Base-by-base conservation (phyloP, 2,888 invertebrate species). In the Trissolcus brochymenae region DNA sequence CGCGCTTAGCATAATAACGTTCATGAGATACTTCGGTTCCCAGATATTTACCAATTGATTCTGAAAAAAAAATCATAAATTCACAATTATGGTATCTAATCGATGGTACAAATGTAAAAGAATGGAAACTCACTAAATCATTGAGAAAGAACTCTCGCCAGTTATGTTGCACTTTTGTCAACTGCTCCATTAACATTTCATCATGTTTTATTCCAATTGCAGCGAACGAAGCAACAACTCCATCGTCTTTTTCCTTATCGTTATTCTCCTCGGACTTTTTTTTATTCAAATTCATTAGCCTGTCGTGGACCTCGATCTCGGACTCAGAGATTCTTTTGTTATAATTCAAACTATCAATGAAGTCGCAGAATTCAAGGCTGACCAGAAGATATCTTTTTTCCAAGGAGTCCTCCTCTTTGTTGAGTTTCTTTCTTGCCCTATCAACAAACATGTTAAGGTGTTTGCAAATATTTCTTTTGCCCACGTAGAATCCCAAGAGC, bases 141-240 rank as follows among this genome's bases (percentile, higher is more conserved):
- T 64, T 40, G 2, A 82, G 54, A 4, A 84, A 79, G 17, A 67
- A 82, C 14, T 80, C 70, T 4, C 79, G 81, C 87, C 87, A 89
- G n/a, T 79, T 81, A 6, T 80, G 70, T 9, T 85, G 53, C 9
- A 84, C 71, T 7, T 62, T 56, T 21, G 81, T 64, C 19, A 88
- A 72, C 57, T 76, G 73, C 13, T 53, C 53, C 64, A 80, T 79
- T 13, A 86, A 71, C 14, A 76, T 79, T 1, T 72, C 70, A 57
- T 87, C 85, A 43, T 84, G 82, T n/a, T 79, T 81, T 13, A 87
- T 80, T 61, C 84, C 86, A 55, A 88, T 86, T 54, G 82, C 83
- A 3, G 78, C 82, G 73, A 86, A 88, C 46, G 86, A 81, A n/a
- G 86, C 82, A 41, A 87, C 76, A 21, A 83, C 78, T 49, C 56